Base-by-base conservation (phyloP, 2,113 vertebrate genomes). In the Muscicapa adusta region DNA sequence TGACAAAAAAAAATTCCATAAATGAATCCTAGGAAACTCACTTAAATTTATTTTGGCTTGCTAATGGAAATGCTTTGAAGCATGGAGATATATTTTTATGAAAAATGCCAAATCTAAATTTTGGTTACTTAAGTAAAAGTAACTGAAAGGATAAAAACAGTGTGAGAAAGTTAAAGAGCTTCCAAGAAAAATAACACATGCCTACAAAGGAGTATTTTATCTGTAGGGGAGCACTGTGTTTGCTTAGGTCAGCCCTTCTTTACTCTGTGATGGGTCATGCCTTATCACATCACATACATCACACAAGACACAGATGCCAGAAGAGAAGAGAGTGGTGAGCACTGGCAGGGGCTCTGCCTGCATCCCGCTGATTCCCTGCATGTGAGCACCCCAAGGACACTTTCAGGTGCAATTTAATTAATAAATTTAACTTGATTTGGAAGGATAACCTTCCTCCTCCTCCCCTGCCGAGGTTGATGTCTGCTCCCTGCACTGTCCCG, bases 1-100 rank as follows among this genome's bases (percentile, higher is more conserved):
- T 85, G 51, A 72, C 28, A 76, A 81, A 93, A 92, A 58, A 34
- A 0, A 17, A 48, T 12, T 74, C 14, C 28, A 54, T 48, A 77
- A 90, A 93, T 53, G 58, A 88, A 91, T 82, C 40, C n/a, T 45
- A 56, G 60, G 19, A 67, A 93, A 87, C 29, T 40, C 67, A 57
- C 28, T 93, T 61, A 82, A 83, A 82, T 89, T 68, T 94, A 51
- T 94, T 91, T 89, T 88, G 50, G 71, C 43, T 85, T 79, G 16
- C 29, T 72, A 68, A 76, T 77, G 51, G 67, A 76, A 40, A 10
- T 18, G 25, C 88, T 91, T 87, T 72, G 31, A 93, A 94, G 33
- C 22, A 80, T 82, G 36, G 93, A 83, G 71, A 65, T n/a, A 80
- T 8, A 34, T 61, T 68, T 88, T 87, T 31, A 16, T 78, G 62